Evolutionary conservation across 2,113 vertebrate genomes (phyloP).

Genomic region (Lucifuga dentata): DNA sequence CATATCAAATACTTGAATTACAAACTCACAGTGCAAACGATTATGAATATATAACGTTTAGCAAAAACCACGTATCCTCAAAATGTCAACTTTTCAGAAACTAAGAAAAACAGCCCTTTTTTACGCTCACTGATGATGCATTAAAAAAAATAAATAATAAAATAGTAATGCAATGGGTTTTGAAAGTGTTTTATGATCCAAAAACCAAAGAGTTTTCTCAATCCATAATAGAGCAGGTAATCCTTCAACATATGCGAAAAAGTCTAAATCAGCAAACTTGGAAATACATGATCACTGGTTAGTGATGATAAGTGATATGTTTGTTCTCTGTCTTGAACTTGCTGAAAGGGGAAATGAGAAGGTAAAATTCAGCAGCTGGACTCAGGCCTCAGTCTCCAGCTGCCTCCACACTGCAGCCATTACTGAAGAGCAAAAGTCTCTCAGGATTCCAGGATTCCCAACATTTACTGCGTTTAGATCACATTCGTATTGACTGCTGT

Average conservation of each 20-base stretch:
- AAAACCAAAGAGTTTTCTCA: too few relatives aligned
- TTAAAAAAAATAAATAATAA: too few relatives aligned
- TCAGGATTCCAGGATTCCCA: constrained; percentile 77
- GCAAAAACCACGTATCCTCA: too few relatives aligned
- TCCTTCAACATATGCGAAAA: too few relatives aligned
- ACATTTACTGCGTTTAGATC: constrained; percentile 88
- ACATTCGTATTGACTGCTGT: constrained; percentile 89
- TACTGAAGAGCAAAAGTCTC: constrained; percentile 60
- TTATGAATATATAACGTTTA: neutral
- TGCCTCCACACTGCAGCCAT: constrained; percentile 68
- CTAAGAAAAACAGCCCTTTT: too few relatives aligned
- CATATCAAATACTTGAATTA: constrained; percentile 20
- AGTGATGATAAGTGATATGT: constrained; percentile 24
- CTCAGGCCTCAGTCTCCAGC: constrained; percentile 63
- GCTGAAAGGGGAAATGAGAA: constrained; percentile 42
- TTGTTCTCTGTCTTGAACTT: constrained; percentile 40
- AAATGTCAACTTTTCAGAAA: too few relatives aligned
- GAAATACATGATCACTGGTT: too few relatives aligned
- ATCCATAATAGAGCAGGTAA: too few relatives aligned
- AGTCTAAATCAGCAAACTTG: too few relatives aligned
- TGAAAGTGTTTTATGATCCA: too few relatives aligned
- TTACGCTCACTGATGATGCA: too few relatives aligned
- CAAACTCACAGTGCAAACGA: neutral
- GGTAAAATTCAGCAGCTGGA: constrained; percentile 56
- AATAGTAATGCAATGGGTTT: too few relatives aligned